Conservation (phyloP, 1,140 invertebrate species). For the Bombus superbus region DNA sequence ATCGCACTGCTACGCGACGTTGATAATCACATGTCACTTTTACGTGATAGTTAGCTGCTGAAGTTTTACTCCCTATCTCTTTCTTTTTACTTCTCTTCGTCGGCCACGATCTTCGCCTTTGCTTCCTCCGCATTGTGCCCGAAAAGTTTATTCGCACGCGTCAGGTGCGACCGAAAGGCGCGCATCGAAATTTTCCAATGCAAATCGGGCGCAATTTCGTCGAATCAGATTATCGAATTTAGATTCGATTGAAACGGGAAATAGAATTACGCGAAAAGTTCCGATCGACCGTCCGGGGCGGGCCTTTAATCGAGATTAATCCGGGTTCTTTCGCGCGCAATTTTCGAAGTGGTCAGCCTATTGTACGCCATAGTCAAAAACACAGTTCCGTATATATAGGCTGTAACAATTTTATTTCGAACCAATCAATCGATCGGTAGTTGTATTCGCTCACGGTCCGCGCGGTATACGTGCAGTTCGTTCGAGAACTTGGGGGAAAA, state of each 20-base stretch:
- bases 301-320: conserved; percentile 45
- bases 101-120: not conserved
- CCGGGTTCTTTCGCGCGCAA: not conserved
- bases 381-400: not conserved
- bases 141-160: conserved; percentile 11
- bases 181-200: conserved; percentile 8
- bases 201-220: conserved; percentile 45
- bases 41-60: not conserved
- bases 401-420: conserved; percentile 23
- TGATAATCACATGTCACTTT: conserved; percentile 35
- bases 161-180: not conserved
- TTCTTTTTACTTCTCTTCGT: not conserved
- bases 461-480: not conserved
- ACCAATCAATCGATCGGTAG: not conserved
- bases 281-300: not conserved
- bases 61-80: not conserved
- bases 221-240: conserved; percentile 48
- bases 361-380: not conserved
- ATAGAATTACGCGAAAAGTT: conserved; percentile 41
- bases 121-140: not conserved
- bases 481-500: not conserved
- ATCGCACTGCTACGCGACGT: not conserved
- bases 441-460: not conserved
- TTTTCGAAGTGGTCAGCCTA: not conserved
- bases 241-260: conserved; percentile 32